Evolutionary conservation across 2,113 vertebrate genomes (phyloP).

Genomic region (Scomber japonicus): DNA sequence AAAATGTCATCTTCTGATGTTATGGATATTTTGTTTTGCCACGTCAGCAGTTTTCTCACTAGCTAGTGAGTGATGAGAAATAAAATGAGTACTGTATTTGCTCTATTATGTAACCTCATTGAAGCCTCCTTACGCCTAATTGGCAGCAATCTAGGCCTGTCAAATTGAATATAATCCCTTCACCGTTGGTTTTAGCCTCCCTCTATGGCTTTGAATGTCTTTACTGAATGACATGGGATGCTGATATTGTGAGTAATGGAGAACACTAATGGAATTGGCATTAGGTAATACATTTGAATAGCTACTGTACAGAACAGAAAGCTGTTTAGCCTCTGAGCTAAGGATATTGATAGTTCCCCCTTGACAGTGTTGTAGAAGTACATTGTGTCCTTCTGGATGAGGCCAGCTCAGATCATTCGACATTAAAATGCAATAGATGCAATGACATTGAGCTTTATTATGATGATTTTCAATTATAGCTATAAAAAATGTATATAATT

Average conservation of each 20-base stretch:
- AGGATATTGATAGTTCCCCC: conserved; percentile 56
- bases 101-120: conserved; percentile 69
- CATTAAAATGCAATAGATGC: conserved; percentile 65
- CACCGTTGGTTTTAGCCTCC: conserved; percentile 52
- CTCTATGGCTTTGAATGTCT: conserved; percentile 56
- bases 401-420: neutral
- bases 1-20: conserved; percentile 54
- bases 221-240: conserved; percentile 65
- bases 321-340: conserved; percentile 45
- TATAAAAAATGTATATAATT: conserved; percentile 54
- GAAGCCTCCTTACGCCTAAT: conserved; percentile 68
- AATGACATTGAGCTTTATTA: conserved; percentile 61
- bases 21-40: conserved; percentile 62
- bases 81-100: conserved; percentile 37
- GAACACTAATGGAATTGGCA: conserved; percentile 70
- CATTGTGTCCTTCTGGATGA: conserved; percentile 44
- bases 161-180: conserved; percentile 70
- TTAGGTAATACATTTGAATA: conserved; percentile 65
- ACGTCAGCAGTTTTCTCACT: conserved; percentile 45
- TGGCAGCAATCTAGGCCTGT: conserved; percentile 70
- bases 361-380: conserved; percentile 43
- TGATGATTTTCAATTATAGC: conserved; percentile 67
- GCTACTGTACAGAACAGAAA: conserved; percentile 49
- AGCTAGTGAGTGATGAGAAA: conserved; percentile 37
- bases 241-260: conserved; percentile 72